Conservation (phyloP, 2,113 vertebrate species). For the Melanerpes formicivorus region DNA sequence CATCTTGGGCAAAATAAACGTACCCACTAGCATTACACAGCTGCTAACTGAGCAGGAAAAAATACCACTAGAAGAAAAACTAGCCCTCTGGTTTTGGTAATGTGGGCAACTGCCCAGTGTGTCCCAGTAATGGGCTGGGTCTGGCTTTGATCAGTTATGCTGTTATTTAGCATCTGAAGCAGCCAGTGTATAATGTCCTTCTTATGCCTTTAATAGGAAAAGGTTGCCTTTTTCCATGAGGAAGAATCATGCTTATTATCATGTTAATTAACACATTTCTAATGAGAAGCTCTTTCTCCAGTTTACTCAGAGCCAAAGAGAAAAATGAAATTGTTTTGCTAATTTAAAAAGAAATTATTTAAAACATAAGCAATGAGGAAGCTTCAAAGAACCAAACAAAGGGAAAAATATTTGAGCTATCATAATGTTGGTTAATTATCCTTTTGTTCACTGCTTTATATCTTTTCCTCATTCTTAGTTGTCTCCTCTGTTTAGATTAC, state of each 20-base stretch:
- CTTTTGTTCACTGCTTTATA: conserved; percentile 10
- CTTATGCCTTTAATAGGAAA: conserved; percentile 13
- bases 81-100: neutral
- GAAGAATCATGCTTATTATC: conserved; percentile 39
- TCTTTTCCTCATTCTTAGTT: neutral
- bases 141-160: conserved; percentile 5
- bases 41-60: neutral
- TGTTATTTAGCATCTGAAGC: conserved; percentile 6
- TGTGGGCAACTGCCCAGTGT: neutral
- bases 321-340: conserved; percentile 35
- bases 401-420: neutral
- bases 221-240: conserved; percentile 15
- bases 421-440: conserved; percentile 34
- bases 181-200: neutral
- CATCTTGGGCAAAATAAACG: neutral
- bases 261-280: conserved; percentile 62
- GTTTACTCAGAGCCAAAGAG: conserved; percentile 22
- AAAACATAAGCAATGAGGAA: conserved; percentile 13
- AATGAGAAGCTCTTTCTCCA: conserved; percentile 21
- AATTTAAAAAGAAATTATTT: conserved; percentile 35
- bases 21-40: neutral
- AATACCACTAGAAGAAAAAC: neutral
- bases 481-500: conserved; percentile 41
- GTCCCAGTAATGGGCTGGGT: neutral
- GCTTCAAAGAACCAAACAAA: conserved; percentile 22